Evolutionary conservation across 2,797 vertebrate species (phyloP).

Genomic region (Pipistrellus pipistrellus): DNA sequence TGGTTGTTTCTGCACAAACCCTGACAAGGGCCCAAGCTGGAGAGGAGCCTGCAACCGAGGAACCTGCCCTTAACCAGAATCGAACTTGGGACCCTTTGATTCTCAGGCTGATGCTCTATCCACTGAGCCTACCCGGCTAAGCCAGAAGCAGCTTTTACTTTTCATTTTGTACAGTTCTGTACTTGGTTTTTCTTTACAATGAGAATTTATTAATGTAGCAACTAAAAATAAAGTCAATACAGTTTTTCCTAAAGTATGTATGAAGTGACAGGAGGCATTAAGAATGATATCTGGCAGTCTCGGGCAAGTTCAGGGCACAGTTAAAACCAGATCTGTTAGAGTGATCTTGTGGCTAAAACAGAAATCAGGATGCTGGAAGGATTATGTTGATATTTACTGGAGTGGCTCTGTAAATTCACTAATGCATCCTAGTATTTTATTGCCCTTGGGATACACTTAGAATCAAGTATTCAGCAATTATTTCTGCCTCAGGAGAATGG

Average conservation of each 20-base stretch:
- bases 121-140: too few relatives aligned
- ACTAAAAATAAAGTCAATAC: conserved; percentile 52
- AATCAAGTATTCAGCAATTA: conserved; percentile 57
- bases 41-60: too few relatives aligned
- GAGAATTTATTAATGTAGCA: conserved; percentile 15
- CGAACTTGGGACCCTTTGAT: too few relatives aligned
- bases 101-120: too few relatives aligned
- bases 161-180: neutral
- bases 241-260: neutral
- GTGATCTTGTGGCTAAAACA: neutral
- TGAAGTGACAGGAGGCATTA: neutral
- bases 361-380: neutral
- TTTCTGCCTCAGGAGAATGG: conserved; percentile 55
- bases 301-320: neutral
- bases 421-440: conserved; percentile 53
- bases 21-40: too few relatives aligned
- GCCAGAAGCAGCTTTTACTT: neutral
- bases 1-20: too few relatives aligned
- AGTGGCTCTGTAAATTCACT: conserved; percentile 25
- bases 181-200: conserved; percentile 2
- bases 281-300: neutral
- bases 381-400: conserved; percentile 34
- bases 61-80: too few relatives aligned
- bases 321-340: neutral
- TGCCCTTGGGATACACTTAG: conserved; percentile 38